Evolutionary conservation across 2,113 vertebrate genomes (phyloP).

Genomic region (Chlorodrepanis virens): DNA sequence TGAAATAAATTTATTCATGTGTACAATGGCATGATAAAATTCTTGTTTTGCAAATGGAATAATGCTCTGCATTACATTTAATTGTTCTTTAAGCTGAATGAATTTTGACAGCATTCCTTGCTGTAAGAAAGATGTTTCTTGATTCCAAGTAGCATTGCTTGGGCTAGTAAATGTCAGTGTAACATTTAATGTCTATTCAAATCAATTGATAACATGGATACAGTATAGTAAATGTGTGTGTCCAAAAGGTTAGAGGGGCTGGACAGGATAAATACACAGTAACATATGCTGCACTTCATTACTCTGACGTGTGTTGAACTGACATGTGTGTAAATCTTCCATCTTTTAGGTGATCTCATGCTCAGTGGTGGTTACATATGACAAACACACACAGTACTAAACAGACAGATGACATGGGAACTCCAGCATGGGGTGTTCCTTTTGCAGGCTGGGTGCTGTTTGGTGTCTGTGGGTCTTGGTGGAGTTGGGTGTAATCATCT

Average conservation of each 20-base stretch:
- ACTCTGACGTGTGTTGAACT: not conserved
- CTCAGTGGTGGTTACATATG: not conserved
- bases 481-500: no score
- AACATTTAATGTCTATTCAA: not conserved
- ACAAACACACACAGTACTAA: not conserved
- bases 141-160: not conserved
- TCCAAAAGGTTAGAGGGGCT: not conserved
- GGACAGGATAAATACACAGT: not conserved
- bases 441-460: not conserved
- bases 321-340: not conserved
- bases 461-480: not conserved
- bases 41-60: not conserved
- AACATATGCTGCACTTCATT: not conserved
- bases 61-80: not conserved
- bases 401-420: not conserved
- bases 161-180: not conserved
- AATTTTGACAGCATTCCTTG: not conserved
- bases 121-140: not conserved
- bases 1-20: not conserved
- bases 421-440: not conserved
- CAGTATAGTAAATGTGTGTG: not conserved
- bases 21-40: not conserved
- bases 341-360: not conserved
- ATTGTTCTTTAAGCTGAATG: not conserved
- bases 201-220: not conserved